Evolutionary conservation across 2,888 invertebrate species (phyloP).

Genomic region (Synergus umbraculus): DNA sequence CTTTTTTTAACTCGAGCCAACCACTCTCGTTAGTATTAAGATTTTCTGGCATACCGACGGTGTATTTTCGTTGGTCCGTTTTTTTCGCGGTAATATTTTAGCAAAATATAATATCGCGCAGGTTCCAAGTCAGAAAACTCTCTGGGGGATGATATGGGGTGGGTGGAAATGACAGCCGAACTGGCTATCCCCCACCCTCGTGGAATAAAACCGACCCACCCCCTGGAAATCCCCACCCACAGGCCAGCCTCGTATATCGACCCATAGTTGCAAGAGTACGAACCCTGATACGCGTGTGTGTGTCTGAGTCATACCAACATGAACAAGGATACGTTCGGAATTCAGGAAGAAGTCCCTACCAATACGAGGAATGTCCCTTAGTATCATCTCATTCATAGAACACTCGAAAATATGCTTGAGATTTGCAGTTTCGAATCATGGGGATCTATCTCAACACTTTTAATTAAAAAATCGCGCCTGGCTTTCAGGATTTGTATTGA

Average conservation of each 20-base stretch:
- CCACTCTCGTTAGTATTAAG: background rate
- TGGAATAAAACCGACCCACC: slow-evolving; percentile 40
- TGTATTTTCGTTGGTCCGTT: slow-evolving; percentile 1
- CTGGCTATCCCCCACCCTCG: slow-evolving; percentile 35
- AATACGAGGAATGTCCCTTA: background rate
- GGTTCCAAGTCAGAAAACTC: slow-evolving; percentile 26
- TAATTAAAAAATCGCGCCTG: too few species aligned
- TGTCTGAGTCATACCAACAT: slow-evolving; percentile 1
- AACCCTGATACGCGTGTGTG: slow-evolving; percentile 44
- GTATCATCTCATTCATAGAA: background rate
- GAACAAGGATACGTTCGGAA: background rate
- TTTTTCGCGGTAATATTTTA: slow-evolving; percentile 17
- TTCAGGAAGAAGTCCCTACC: background rate
- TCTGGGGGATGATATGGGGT: slow-evolving; percentile 25
- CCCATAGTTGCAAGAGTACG: slow-evolving; percentile 45
- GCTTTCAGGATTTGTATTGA: too few species aligned
- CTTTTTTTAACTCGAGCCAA: background rate
- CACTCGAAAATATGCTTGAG: background rate
- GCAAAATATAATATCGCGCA: slow-evolving; percentile 12
- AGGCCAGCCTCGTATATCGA: slow-evolving; percentile 51
- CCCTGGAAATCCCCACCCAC: slow-evolving; percentile 47
- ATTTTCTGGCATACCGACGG: background rate
- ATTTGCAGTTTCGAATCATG: background rate
- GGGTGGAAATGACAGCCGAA: slow-evolving; percentile 54
- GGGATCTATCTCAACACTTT: too few species aligned